Evolutionary conservation across 1,140 invertebrate genomes (phyloP).

Genomic region (Atta texana): DNA sequence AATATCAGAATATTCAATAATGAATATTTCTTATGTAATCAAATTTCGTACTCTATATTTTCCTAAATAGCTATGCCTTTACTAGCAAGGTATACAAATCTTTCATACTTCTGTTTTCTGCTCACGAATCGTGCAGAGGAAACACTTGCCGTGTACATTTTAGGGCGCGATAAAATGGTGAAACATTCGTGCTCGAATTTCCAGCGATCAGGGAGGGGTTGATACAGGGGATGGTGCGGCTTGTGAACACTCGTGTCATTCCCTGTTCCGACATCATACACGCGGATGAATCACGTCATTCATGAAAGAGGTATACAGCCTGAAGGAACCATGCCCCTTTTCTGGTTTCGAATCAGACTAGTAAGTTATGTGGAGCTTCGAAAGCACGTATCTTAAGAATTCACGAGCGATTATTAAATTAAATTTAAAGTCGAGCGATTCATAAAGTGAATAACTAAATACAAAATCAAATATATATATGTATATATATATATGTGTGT

Average conservation of each 20-base stretch:
- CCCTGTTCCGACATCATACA: conserved; percentile 79
- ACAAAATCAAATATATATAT: not conserved
- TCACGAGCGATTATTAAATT: not conserved
- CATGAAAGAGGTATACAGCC: conserved; percentile 9
- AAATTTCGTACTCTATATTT: not conserved
- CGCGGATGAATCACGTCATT: conserved; percentile 72
- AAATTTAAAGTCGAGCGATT: not conserved
- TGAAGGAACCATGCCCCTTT: conserved; percentile 52
- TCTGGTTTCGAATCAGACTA: conserved; percentile 14
- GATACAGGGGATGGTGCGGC: conserved; percentile 77
- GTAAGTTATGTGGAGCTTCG: not conserved
- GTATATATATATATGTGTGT: no score
- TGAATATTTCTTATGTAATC: no score
- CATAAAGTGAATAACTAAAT: not conserved
- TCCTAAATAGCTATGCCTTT: not conserved
- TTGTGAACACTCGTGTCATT: conserved; percentile 84
- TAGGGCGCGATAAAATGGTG: conserved; percentile 46
- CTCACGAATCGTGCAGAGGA: conserved; percentile 41
- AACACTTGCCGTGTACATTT: conserved; percentile 69
- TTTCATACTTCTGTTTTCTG: conserved; percentile 52
- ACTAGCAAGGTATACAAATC: not conserved
- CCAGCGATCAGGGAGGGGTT: conserved; percentile 67
- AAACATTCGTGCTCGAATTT: conserved; percentile 70
- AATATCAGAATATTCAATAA: conserved; percentile 12
- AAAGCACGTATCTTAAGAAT: conserved; percentile 5